Conservation (phyloP, 2,113 vertebrate species). For the Poicephalus meyeri region DNA sequence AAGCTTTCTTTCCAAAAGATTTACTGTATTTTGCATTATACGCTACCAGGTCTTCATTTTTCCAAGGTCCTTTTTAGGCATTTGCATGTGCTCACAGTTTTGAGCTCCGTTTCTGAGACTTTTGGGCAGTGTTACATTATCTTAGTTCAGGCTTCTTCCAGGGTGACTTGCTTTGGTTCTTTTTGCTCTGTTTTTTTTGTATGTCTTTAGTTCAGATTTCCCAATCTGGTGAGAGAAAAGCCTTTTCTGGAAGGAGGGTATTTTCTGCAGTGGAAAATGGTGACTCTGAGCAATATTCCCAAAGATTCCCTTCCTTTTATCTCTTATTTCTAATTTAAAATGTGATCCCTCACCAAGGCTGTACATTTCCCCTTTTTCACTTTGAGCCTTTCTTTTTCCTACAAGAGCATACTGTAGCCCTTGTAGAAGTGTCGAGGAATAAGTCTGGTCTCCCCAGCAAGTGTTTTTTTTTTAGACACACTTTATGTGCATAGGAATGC, state of each 20-base stretch:
- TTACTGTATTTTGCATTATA: not conserved
- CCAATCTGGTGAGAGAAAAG: not conserved
- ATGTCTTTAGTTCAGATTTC: not conserved
- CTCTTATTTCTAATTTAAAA: conserved; percentile 2
- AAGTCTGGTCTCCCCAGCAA: not conserved
- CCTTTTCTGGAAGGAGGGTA: not conserved
- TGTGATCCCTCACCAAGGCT: not conserved
- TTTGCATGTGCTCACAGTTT: not conserved
- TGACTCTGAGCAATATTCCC: not conserved
- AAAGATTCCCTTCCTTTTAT: not conserved
- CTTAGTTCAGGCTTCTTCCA: not conserved
- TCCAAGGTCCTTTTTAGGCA: not conserved
- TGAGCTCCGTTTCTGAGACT: not conserved
- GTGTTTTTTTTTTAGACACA: not conserved
- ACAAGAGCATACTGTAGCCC: not conserved
- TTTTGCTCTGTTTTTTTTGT: not conserved
- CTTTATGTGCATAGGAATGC: not conserved
- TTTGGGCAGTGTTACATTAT: not conserved
- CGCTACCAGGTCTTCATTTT: not conserved
- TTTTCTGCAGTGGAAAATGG: not conserved
- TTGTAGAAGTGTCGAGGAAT: not conserved
- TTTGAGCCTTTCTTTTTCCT: not conserved
- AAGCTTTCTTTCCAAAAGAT: not conserved
- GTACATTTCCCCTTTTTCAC: not conserved
- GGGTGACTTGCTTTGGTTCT: not conserved